Conservation (phyloP, 2,888 invertebrate genomes). For the Scrobipalpa atriplicella region DNA sequence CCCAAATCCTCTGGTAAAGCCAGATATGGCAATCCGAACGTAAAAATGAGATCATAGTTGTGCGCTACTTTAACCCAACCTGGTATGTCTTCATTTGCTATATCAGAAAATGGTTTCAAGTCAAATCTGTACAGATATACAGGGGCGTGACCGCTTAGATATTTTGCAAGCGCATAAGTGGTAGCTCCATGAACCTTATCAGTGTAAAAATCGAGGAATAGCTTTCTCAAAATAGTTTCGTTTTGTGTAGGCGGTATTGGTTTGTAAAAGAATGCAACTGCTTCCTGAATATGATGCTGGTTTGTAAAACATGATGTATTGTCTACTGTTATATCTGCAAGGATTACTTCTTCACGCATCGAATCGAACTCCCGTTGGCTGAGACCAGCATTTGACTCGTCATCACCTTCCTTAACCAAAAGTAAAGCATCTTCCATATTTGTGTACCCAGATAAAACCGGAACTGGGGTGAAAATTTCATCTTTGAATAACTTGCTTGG, state of each 20-base stretch:
- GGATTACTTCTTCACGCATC: slow-evolving; percentile 84
- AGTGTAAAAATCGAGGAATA: slow-evolving; percentile 87
- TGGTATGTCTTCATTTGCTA: slow-evolving; percentile 86
- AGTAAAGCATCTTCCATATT: slow-evolving; percentile 91
- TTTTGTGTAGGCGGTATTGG: slow-evolving; percentile 86
- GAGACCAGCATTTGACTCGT: slow-evolving; percentile 82
- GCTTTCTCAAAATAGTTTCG: slow-evolving; percentile 83
- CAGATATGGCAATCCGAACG: slow-evolving; percentile 92
- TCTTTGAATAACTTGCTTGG: slow-evolving; percentile 85
- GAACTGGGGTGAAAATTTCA: slow-evolving; percentile 86
- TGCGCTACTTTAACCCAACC: slow-evolving; percentile 92
- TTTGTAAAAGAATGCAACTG: slow-evolving; percentile 89
- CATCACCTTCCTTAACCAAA: slow-evolving; percentile 78
- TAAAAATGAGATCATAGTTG: slow-evolving; percentile 90
- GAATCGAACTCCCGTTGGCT: slow-evolving; percentile 83
- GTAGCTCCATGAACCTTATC: slow-evolving; percentile 90
- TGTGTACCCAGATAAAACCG: slow-evolving; percentile 89
- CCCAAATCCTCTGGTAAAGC: slow-evolving; percentile 80
- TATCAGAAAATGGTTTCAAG: slow-evolving; percentile 86
- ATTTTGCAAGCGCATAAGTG: slow-evolving; percentile 86
- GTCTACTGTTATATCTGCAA: slow-evolving; percentile 82
- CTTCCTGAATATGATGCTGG: slow-evolving; percentile 86
- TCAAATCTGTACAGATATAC: slow-evolving; percentile 91
- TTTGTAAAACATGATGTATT: slow-evolving; percentile 84
- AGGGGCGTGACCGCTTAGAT: slow-evolving; percentile 83